These are phyloP conservation scores for Oncorhynchus mykiss DNA, from an alignment of 2,113 vertebrate species.

Conservation along the genomic window DNA sequence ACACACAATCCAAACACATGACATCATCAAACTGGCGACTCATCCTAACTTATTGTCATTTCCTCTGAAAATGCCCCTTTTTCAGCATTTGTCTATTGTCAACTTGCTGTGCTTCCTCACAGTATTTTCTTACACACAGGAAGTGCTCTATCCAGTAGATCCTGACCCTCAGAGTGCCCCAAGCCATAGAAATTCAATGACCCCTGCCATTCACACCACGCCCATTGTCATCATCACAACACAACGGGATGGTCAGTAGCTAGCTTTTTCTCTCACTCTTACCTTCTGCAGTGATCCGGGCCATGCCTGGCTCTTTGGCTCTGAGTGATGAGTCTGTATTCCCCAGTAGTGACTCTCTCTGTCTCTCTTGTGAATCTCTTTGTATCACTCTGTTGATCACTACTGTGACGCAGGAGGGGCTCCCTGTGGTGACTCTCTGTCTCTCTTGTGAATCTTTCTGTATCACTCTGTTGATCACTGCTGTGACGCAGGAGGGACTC, in stretches of 20 bases:
- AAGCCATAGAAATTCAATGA: slow-evolving; percentile 13
- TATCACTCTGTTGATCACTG: not conserved
- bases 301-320: slow-evolving; percentile 53
- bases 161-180: slow-evolving; percentile 11
- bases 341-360: not conserved
- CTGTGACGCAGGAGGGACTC: not conserved
- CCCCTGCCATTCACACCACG: slow-evolving; percentile 4
- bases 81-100: slow-evolving; percentile 8
- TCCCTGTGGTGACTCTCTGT: not conserved
- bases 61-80: not conserved
- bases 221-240: not conserved
- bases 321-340: slow-evolving; percentile 39
- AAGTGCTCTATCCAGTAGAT: not conserved
- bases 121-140: not conserved
- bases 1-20: not conserved
- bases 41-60: not conserved
- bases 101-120: too few relatives aligned
- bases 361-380: not conserved
- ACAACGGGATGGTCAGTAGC: too few relatives aligned
- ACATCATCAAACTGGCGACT: slow-evolving; percentile 14
- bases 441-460: not conserved
- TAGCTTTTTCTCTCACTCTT: slow-evolving; percentile 53
- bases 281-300: slow-evolving; percentile 66
- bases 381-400: not conserved
- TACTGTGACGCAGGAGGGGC: not conserved